Percentiles rank a stretch among this genome's conserved stretches.
phyloP scores from a whole-genome alignment of 2,888 invertebrate genomes.

The Melipona beecheii region DNA sequence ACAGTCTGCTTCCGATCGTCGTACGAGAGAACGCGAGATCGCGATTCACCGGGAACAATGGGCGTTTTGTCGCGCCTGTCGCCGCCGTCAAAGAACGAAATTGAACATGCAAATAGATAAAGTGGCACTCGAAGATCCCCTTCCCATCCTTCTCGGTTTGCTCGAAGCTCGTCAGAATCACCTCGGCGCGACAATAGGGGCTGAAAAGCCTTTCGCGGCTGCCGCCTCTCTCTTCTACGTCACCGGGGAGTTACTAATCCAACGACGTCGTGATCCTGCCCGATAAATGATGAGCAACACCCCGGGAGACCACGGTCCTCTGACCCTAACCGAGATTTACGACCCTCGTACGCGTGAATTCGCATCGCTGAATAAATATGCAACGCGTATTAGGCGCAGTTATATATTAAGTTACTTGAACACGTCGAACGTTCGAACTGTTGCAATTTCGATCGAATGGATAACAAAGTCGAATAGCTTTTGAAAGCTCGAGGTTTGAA shows the following conservation, averaged over 20 bases:
- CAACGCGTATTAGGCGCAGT: background rate
- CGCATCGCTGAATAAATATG: background rate
- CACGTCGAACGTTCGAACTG: no score
- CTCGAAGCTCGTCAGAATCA: background rate
- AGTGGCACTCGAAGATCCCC: slow-evolving; percentile 23
- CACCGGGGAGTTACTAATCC: slow-evolving; percentile 58
- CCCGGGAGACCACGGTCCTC: slow-evolving; percentile 53
- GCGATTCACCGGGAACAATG: background rate
- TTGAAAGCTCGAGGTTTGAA: no score
- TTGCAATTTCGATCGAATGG: no score
- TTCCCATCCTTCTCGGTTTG: background rate
- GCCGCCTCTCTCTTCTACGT: slow-evolving; percentile 32
- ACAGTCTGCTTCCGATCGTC: slow-evolving; percentile 7
- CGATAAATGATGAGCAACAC: slow-evolving; percentile 62
- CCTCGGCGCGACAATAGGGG: slow-evolving; percentile 5
- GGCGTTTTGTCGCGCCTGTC: background rate
- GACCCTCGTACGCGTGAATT: slow-evolving; percentile 4
- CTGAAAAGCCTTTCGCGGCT: slow-evolving; percentile 24
- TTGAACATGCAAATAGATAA: slow-evolving; percentile 46
- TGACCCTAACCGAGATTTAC: slow-evolving; percentile 47
- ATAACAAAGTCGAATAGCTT: no score
- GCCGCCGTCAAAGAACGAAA: slow-evolving; percentile 32
- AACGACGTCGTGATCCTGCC: slow-evolving; percentile 56
- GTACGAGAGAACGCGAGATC: background rate
- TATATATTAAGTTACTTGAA: no score